These are phyloP conservation scores for Gnathonemus longibarbis DNA, from an alignment of 2,113 vertebrate species.

Conservation along the genomic window DNA sequence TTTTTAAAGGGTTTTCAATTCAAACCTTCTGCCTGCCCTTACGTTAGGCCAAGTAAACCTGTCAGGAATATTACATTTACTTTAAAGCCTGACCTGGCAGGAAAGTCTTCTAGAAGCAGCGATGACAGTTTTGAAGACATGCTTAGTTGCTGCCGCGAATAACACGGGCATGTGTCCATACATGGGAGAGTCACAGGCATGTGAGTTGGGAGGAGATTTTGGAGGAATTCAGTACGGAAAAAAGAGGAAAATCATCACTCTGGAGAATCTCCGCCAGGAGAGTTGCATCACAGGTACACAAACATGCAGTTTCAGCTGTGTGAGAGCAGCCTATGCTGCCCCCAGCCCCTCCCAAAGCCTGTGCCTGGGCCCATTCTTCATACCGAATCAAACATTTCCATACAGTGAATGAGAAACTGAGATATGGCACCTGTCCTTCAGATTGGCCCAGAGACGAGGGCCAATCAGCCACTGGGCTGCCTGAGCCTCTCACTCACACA, in stretches of 20 bases:
- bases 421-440: slow-evolving; percentile 44
- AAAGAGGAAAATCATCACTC: not conserved
- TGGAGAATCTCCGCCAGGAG: not conserved
- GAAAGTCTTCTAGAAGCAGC: slow-evolving; percentile 11
- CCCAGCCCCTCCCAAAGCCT: slow-evolving; percentile 33
- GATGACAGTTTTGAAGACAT: not conserved
- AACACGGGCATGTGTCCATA: not conserved
- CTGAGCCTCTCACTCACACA: slow-evolving; percentile 48
- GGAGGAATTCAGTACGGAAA: not conserved
- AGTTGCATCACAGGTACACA: not conserved
- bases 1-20: slow-evolving; percentile 21
- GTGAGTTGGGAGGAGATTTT: not conserved
- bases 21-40: slow-evolving; percentile 26
- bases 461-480: slow-evolving; percentile 44
- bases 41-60: slow-evolving; percentile 23
- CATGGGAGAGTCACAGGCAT: not conserved
- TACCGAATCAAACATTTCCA: slow-evolving; percentile 48
- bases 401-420: slow-evolving; percentile 57
- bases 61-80: slow-evolving; percentile 16
- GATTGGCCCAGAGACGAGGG: slow-evolving; percentile 36
- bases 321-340: not conserved
- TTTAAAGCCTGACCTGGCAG: slow-evolving; percentile 22
- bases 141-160: not conserved
- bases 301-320: not conserved
- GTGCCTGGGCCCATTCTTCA: slow-evolving; percentile 48